phyloP scores from a whole-genome alignment of 2,113 vertebrate species.

The Amphiprion ocellaris region DNA sequence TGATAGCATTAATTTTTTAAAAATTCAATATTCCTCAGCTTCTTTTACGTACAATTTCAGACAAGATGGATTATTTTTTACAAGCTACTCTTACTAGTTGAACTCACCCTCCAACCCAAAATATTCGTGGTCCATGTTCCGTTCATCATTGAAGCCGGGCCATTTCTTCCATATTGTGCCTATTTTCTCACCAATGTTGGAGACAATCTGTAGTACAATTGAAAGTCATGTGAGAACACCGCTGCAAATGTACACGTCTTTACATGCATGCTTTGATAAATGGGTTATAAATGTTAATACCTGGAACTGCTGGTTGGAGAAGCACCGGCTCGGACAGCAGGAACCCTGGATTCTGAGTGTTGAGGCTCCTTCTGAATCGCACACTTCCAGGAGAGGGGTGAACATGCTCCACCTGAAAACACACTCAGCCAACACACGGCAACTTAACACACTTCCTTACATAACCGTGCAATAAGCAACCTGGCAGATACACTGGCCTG shows the following conservation, averaged over 20 bases:
- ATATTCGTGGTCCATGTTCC: slow-evolving; percentile 88
- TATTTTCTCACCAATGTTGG: slow-evolving; percentile 72
- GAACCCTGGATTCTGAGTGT: slow-evolving; percentile 76
- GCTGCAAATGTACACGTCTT: background rate
- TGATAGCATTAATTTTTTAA: too few species aligned
- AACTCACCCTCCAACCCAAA: slow-evolving; percentile 87
- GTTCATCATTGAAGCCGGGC: slow-evolving; percentile 84
- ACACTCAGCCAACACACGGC: slow-evolving; percentile 22
- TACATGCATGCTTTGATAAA: background rate
- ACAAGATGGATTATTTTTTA: too few species aligned
- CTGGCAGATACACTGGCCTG: slow-evolving; percentile 32
- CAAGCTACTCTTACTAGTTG: background rate
- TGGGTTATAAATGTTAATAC: slow-evolving; percentile 69
- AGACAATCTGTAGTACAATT: slow-evolving; percentile 73
- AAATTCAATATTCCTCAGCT: too few species aligned
- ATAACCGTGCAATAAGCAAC: slow-evolving; percentile 39
- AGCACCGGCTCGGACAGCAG: slow-evolving; percentile 83
- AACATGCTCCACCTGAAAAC: slow-evolving; percentile 84
- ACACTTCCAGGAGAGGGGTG: slow-evolving; percentile 73
- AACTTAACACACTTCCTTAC: slow-evolving; percentile 19
- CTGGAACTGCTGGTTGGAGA: slow-evolving; percentile 81
- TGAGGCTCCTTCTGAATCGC: slow-evolving; percentile 45
- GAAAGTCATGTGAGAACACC: background rate
- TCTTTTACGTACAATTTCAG: too few species aligned
- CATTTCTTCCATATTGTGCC: slow-evolving; percentile 84